A percentile compares a stretch with the other conserved stretches of the same genome.
phyloP scores from a whole-genome alignment of 2,113 vertebrate genomes.

The Parus major region DNA sequence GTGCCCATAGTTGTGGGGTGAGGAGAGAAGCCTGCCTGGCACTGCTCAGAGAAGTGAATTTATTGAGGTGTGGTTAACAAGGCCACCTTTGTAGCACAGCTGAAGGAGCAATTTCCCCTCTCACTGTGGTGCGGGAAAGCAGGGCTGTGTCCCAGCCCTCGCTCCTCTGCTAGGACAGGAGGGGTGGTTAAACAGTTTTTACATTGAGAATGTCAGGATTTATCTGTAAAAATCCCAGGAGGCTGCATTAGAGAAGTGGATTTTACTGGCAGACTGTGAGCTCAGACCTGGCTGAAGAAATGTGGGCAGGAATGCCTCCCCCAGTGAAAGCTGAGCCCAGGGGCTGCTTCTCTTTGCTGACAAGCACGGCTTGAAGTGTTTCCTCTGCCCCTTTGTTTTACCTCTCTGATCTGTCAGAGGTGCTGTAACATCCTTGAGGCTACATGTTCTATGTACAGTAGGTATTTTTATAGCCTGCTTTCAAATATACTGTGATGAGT shows the following conservation, averaged over 20 bases:
- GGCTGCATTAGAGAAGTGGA: not conserved
- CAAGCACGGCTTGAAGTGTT: not conserved
- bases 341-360: not conserved
- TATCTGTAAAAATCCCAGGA: not conserved
- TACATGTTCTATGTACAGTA: slow-evolving; percentile 52
- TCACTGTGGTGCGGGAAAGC: not conserved
- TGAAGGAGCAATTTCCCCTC: not conserved
- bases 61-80: not conserved
- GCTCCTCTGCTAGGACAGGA: not conserved
- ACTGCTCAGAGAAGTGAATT: not conserved
- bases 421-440: slow-evolving; percentile 47
- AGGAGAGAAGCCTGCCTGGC: not conserved
- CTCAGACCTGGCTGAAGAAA: not conserved
- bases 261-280: not conserved
- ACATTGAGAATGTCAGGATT: not conserved
- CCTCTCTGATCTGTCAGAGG: slow-evolving; percentile 12
- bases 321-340: not conserved
- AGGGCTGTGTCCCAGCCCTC: not conserved
- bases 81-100: not conserved
- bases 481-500: slow-evolving; percentile 49
- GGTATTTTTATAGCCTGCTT: slow-evolving; percentile 62
- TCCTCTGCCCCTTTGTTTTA: not conserved
- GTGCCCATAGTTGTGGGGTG: not conserved
- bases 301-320: not conserved
- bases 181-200: not conserved